Evolutionary conservation across 1,140 invertebrate genomes (phyloP).

Genomic region (Drosophila truncata): DNA sequence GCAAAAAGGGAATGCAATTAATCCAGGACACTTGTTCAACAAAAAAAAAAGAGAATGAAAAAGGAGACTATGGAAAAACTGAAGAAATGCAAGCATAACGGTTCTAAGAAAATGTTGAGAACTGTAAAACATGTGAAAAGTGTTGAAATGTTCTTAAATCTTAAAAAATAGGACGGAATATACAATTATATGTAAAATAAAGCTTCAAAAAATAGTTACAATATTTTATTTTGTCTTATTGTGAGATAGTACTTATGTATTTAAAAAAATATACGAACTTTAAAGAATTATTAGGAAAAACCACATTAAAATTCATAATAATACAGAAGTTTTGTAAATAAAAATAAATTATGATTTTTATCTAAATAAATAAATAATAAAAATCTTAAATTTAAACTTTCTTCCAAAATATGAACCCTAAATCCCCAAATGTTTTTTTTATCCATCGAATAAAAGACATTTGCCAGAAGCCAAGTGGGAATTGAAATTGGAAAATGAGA

Average conservation of each 20-base stretch:
- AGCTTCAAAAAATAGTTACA: no score
- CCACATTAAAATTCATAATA: background rate
- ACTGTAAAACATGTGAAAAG: background rate
- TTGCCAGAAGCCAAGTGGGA: constrained; percentile 42
- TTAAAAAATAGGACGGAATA: background rate
- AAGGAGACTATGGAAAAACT: background rate
- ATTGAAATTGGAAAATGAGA: constrained; percentile 11
- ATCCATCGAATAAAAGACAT: constrained; percentile 19
- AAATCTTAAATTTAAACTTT: no score
- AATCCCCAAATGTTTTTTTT: background rate
- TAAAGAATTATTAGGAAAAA: background rate
- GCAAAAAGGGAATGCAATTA: constrained; percentile 31
- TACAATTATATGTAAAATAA: no score
- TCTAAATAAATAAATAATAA: no score
- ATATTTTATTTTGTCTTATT: no score
- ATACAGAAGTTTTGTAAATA: no score
- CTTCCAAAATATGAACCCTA: background rate
- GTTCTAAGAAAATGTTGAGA: background rate
- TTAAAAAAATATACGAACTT: no score
- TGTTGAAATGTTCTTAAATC: background rate
- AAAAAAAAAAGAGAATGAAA: background rate
- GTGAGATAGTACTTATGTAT: no score
- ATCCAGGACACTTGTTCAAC: constrained; percentile 41
- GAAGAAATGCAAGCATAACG: background rate
- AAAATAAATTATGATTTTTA: no score